Percentiles rank a stretch among this genome's conserved stretches.
Conservation (phyloP, 2,888 invertebrate species). For the Dryobota labecula region DNA sequence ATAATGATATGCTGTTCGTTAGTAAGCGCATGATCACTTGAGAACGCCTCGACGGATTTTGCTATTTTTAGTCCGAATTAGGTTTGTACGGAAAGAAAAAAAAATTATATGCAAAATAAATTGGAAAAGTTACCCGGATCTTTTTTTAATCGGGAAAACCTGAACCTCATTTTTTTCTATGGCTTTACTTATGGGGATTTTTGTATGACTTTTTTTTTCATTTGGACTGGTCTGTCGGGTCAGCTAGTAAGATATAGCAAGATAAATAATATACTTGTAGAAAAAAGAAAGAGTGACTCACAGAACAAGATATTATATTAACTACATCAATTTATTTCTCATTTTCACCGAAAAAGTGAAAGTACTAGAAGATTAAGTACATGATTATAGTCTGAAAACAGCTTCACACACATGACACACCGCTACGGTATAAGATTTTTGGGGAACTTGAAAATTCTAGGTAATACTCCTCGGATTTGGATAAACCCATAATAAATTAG, state of each 20-base stretch:
- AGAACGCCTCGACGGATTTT: too few relatives aligned
- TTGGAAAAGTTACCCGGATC: too few relatives aligned
- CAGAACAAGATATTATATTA: background rate
- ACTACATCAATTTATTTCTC: slow-evolving; percentile 25
- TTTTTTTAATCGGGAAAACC: too few relatives aligned
- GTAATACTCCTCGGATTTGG: slow-evolving; percentile 14
- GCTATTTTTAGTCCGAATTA: too few relatives aligned
- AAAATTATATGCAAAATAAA: too few relatives aligned
- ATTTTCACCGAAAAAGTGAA: slow-evolving; percentile 26
- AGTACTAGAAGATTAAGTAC: slow-evolving; percentile 18
- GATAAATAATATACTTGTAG: background rate
- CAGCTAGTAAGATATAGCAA: background rate
- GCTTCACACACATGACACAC: background rate
- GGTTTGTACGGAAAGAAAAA: too few relatives aligned
- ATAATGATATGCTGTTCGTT: too few relatives aligned
- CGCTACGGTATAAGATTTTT: slow-evolving; percentile 3
- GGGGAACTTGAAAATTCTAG: slow-evolving; percentile 23
- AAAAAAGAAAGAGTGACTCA: slow-evolving; percentile 20
- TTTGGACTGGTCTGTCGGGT: too few relatives aligned
- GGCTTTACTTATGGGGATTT: too few relatives aligned
- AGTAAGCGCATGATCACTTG: too few relatives aligned
- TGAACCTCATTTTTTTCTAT: too few relatives aligned
- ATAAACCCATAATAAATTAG: slow-evolving; percentile 28
- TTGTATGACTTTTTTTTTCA: too few relatives aligned
- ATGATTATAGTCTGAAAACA: slow-evolving; percentile 22